phyloP scores from a whole-genome alignment of 2,888 invertebrate species.

The Norana najaformis region DNA sequence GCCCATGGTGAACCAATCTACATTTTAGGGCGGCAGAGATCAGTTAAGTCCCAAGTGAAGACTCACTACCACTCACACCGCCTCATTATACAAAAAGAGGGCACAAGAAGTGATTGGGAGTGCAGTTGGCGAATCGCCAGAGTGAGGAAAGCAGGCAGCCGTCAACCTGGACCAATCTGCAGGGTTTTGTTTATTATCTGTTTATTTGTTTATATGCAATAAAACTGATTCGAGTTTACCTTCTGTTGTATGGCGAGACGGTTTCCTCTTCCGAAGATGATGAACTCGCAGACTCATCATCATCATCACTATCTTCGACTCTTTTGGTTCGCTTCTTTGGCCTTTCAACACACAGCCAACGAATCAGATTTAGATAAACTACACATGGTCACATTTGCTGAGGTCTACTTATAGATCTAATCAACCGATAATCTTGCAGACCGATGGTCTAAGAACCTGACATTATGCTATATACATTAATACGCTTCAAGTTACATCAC shows the following conservation, averaged over 20 bases:
- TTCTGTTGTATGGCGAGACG: neutral
- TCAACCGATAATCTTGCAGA: too few relatives aligned
- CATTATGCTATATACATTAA: neutral
- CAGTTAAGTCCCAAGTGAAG: too few relatives aligned
- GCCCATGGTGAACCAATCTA: too few relatives aligned
- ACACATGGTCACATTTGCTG: too few relatives aligned
- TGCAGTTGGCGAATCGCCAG: too few relatives aligned
- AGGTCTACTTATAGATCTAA: too few relatives aligned
- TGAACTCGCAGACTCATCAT: neutral
- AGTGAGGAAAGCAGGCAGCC: neutral
- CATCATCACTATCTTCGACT: neutral
- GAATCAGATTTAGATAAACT: neutral
- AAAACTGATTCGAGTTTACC: neutral
- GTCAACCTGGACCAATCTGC: too few relatives aligned
- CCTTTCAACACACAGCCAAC: neutral
- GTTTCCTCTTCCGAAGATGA: neutral
- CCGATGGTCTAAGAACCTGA: too few relatives aligned
- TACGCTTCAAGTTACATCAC: neutral
- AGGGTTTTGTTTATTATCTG: neutral
- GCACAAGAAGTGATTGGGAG: too few relatives aligned
- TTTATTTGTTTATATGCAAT: neutral
- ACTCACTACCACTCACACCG: too few relatives aligned
- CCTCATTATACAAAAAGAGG: too few relatives aligned
- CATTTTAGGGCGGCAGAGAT: too few relatives aligned
- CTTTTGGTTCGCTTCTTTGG: neutral